A percentile compares a stretch with the other conserved stretches of the same genome.
These are phyloP conservation scores for Drosophila sproati DNA, from an alignment of 1,140 invertebrate species.

Conservation along the genomic window DNA sequence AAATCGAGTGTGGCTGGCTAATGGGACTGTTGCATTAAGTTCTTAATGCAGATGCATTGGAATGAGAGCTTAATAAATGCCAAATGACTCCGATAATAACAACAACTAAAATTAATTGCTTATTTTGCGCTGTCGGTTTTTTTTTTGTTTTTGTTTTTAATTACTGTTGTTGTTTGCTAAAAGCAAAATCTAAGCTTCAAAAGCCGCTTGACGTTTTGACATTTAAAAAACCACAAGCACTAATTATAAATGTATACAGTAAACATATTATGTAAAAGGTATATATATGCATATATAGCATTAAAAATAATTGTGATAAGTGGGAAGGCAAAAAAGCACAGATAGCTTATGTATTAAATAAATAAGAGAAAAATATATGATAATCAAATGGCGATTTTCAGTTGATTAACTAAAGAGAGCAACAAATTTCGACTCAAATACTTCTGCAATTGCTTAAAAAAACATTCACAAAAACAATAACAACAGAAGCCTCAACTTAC, in stretches of 20 bases:
- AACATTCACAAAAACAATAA: conserved; percentile 1
- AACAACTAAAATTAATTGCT: conserved; percentile 54
- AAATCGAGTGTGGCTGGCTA: neutral
- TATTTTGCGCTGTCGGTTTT: conserved; percentile 19
- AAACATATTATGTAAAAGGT: neutral
- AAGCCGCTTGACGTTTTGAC: conserved; percentile 47
- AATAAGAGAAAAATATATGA: conserved; percentile 63
- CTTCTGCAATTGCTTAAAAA: conserved; percentile 19
- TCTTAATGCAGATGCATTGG: conserved; percentile 32
- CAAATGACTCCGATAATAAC: conserved; percentile 17
- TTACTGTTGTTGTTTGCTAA: neutral
- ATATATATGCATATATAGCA: too few relatives aligned
- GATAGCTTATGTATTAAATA: conserved; percentile 49
- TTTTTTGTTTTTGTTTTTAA: neutral
- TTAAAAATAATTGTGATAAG: too few relatives aligned
- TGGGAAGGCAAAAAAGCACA: neutral
- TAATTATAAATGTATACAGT: neutral
- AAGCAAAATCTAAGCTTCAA: conserved; percentile 54
- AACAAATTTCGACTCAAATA: conserved; percentile 40
- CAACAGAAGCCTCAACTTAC: conserved; percentile 11
- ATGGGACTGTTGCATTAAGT: conserved; percentile 22
- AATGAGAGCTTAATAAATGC: conserved; percentile 41
- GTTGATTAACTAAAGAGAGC: conserved; percentile 59
- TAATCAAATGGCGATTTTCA: conserved; percentile 74
- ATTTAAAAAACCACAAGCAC: conserved; percentile 51